Evolutionary conservation across 2,888 invertebrate species (phyloP).

Genomic region (Imbricaverruca yamaguchii): DNA sequence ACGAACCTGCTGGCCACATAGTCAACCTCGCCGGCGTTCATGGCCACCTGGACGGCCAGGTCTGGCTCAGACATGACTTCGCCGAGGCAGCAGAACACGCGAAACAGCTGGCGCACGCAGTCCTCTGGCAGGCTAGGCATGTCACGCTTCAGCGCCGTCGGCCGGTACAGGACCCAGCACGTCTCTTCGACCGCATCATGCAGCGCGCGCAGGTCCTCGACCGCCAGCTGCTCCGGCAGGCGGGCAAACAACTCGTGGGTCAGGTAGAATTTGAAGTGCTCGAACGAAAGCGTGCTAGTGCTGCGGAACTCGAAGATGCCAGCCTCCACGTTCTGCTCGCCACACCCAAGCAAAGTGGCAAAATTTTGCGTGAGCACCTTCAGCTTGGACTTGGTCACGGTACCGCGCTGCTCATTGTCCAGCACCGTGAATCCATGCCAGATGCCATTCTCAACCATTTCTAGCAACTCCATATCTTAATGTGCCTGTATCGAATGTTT

Average conservation of each 20-base stretch:
- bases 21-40: constrained; percentile 62
- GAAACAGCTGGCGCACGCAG: constrained; percentile 62
- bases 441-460: constrained; percentile 57
- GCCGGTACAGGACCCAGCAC: constrained; percentile 72
- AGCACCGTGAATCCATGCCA: constrained; percentile 75
- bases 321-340: constrained; percentile 64
- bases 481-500: no score
- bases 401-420: constrained; percentile 55
- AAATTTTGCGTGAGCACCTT: constrained; percentile 72
- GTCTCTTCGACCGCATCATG: constrained; percentile 54
- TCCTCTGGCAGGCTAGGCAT: constrained; percentile 55
- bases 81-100: constrained; percentile 68
- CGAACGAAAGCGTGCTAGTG: constrained; percentile 59
- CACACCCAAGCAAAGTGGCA: constrained; percentile 61
- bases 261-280: constrained; percentile 65
- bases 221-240: background rate
- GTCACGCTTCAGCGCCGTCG: constrained; percentile 53
- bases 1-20: constrained; percentile 60
- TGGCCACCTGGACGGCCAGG: constrained; percentile 49
- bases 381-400: constrained; percentile 68
- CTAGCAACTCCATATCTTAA: background rate
- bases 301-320: constrained; percentile 54
- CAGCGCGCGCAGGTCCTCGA: constrained; percentile 27
- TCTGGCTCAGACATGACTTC: constrained; percentile 42
- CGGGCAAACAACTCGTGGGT: constrained; percentile 55